Percentiles rank a stretch among this genome's conserved stretches.
These are phyloP conservation scores for Dendrocincla fuliginosa DNA, from an alignment of 2,797 vertebrate species.

Conservation along the genomic window DNA sequence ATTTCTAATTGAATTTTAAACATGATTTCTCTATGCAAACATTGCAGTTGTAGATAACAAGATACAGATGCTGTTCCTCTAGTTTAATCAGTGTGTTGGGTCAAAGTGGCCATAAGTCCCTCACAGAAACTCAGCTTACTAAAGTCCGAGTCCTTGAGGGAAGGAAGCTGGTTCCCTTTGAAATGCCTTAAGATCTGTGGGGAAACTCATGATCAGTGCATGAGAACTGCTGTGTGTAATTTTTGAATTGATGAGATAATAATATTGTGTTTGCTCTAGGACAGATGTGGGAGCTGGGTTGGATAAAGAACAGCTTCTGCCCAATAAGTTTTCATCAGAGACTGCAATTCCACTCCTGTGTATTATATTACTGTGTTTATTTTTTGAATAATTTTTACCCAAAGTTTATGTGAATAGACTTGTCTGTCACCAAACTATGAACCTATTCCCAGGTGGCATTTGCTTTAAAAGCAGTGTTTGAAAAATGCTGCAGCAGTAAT, in stretches of 20 bases:
- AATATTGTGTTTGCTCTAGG: not conserved
- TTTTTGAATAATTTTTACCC: not conserved
- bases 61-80: not conserved
- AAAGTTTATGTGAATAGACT: not conserved
- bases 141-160: not conserved
- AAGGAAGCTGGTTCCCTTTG: not conserved
- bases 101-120: not conserved
- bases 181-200: not conserved
- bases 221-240: not conserved
- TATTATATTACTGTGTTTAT: not conserved
- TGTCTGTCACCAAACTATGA: not conserved
- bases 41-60: not conserved
- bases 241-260: not conserved
- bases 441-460: not conserved
- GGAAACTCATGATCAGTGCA: not conserved
- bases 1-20: not conserved
- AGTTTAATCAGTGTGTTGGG: not conserved
- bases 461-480: not conserved
- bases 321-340: not conserved
- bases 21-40: not conserved
- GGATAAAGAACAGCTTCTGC: not conserved
- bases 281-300: not conserved
- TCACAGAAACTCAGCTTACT: not conserved
- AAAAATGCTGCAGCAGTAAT: not conserved
- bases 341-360: not conserved